Conservation (phyloP, 2,888 invertebrate species). For the Halocaridina rubra region DNA sequence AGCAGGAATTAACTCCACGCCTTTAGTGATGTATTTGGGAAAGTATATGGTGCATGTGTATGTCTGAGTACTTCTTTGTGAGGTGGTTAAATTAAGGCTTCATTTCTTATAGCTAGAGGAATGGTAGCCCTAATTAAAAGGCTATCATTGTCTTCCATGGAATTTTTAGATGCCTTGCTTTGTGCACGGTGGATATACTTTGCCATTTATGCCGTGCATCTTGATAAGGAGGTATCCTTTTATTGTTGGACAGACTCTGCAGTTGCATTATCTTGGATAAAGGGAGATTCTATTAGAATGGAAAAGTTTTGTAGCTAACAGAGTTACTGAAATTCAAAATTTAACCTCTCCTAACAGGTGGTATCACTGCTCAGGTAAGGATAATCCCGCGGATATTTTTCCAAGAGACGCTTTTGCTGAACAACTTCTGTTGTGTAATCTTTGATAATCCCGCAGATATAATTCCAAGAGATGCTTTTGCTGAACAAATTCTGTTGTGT, state of each 20-base stretch:
- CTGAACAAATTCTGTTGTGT: constrained; percentile 18
- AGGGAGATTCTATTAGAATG: constrained; percentile 56
- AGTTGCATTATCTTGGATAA: constrained; percentile 55
- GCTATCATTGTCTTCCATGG: too few species aligned
- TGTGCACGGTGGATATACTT: too few species aligned
- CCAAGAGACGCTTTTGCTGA: constrained; percentile 15
- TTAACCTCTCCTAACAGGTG: neutral
- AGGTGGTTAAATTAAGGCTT: too few species aligned
- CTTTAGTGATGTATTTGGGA: too few species aligned
- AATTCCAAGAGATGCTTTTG: constrained; percentile 24
- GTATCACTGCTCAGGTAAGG: constrained; percentile 7
- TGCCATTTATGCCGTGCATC: too few species aligned
- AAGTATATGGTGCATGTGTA: too few species aligned
- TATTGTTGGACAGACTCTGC: constrained; percentile 58
- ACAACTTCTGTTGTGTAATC: neutral
- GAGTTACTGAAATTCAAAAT: neutral
- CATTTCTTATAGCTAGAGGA: too few species aligned
- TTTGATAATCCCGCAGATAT: constrained; percentile 3
- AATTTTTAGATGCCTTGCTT: too few species aligned
- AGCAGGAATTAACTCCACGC: too few species aligned
- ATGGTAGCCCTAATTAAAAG: too few species aligned
- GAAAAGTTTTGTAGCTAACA: constrained; percentile 26
- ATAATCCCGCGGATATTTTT: constrained; percentile 18
- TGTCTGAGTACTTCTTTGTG: too few species aligned
- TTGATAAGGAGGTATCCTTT: neutral